phyloP scores from a whole-genome alignment of 2,113 vertebrate genomes.

The Empidonax traillii region DNA sequence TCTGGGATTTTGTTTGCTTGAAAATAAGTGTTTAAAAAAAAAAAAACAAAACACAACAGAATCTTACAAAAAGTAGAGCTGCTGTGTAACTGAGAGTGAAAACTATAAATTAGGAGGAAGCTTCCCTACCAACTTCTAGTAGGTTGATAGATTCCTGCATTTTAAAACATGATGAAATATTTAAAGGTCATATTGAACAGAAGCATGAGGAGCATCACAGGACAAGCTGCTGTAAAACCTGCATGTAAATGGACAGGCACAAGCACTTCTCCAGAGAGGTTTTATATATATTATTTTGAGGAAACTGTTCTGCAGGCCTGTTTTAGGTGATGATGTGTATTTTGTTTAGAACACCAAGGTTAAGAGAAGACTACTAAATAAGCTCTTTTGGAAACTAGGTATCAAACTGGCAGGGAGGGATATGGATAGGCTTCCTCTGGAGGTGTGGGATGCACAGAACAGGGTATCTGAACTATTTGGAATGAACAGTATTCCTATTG shows the following conservation, averaged over 20 bases:
- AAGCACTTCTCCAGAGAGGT: neutral
- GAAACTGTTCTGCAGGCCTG: neutral
- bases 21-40: neutral
- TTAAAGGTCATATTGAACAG: neutral
- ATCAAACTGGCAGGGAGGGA: neutral
- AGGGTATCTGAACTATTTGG: neutral
- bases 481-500: neutral
- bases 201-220: neutral
- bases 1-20: neutral
- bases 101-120: neutral
- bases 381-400: neutral
- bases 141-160: neutral
- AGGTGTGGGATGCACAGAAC: neutral
- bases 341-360: neutral
- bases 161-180: neutral
- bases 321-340: neutral
- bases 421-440: neutral
- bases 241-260: neutral
- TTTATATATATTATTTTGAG: neutral
- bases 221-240: neutral
- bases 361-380: neutral
- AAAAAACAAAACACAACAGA: too few relatives aligned
- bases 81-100: neutral
- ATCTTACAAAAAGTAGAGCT: neutral
- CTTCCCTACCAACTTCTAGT: rapidly evolving